These are phyloP conservation scores for Gopherus evgoodei DNA, from an alignment of 2,113 vertebrate genomes.

Conservation along the genomic window DNA sequence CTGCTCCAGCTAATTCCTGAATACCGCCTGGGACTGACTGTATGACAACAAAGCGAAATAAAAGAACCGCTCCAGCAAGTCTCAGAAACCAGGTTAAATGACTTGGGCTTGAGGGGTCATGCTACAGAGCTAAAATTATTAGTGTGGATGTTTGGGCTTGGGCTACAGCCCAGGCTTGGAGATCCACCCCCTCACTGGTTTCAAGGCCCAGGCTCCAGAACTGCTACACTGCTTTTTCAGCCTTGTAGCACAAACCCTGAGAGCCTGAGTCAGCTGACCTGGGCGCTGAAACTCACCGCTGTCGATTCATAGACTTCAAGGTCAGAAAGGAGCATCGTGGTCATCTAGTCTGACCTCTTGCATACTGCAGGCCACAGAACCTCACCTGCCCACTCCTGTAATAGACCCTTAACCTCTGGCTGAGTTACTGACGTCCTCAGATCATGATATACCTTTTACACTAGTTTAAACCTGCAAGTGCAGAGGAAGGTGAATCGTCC, in stretches of 20 bases:
- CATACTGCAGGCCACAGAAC: too few species aligned
- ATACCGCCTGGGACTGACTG: not conserved
- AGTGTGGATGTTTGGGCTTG: not conserved
- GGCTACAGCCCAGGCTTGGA: not conserved
- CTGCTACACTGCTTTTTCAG: not conserved
- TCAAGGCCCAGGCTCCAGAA: not conserved
- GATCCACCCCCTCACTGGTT: not conserved
- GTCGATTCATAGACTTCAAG: too few species aligned
- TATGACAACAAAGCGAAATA: not conserved
- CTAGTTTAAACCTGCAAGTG: too few species aligned
- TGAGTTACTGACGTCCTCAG: too few species aligned
- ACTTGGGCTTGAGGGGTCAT: not conserved
- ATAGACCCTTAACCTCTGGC: too few species aligned
- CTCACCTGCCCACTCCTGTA: too few species aligned
- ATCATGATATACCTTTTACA: too few species aligned
- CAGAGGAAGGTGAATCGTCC: too few species aligned
- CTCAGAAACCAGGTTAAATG: not conserved
- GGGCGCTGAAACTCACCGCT: not conserved
- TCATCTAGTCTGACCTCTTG: too few species aligned
- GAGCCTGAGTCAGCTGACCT: not conserved
- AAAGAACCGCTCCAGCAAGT: not conserved
- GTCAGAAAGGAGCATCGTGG: too few species aligned
- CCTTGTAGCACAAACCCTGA: not conserved
- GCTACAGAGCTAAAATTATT: not conserved
- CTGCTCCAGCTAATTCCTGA: not conserved